Evolutionary conservation across 2,888 invertebrate genomes (phyloP).

Genomic region (Laothoe populi): DNA sequence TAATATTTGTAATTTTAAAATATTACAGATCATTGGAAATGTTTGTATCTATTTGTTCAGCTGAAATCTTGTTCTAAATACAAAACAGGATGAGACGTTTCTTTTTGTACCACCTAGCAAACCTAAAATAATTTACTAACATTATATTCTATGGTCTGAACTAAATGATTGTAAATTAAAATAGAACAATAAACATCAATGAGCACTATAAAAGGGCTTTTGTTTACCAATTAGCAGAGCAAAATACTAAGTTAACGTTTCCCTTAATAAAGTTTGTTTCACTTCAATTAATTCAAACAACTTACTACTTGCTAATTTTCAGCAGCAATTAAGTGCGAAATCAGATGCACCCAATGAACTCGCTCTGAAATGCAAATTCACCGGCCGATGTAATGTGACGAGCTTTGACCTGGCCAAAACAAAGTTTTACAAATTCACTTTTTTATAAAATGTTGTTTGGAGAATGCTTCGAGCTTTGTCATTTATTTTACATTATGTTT

Average conservation of each 20-base stretch:
- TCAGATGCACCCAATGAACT: constrained; percentile 55
- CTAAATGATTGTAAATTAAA: constrained; percentile 1
- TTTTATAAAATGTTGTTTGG: not conserved
- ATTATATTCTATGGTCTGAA: constrained; percentile 25
- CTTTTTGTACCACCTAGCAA: not conserved
- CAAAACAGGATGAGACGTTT: too few species aligned
- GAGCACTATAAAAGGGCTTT: constrained; percentile 31
- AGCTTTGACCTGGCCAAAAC: constrained; percentile 12
- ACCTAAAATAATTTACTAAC: not conserved
- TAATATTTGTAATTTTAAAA: too few species aligned
- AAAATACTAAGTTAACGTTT: constrained; percentile 35
- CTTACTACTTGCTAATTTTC: constrained; percentile 76
- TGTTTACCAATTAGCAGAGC: constrained; percentile 32
- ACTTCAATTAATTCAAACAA: constrained; percentile 69
- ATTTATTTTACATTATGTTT: too few species aligned
- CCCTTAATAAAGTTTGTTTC: constrained; percentile 65
- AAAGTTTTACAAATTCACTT: constrained; percentile 9
- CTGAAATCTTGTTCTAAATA: too few species aligned
- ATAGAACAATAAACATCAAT: not conserved
- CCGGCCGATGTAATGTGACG: constrained; percentile 35
- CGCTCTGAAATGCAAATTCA: constrained; percentile 61
- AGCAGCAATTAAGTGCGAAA: constrained; percentile 61
- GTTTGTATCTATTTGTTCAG: too few species aligned
- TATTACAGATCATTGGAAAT: too few species aligned
- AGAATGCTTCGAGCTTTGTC: too few species aligned